A percentile compares a stretch with the other conserved stretches of the same genome.
Conservation (phyloP, 2,888 invertebrate species). For the Keiferia lycopersicella region DNA sequence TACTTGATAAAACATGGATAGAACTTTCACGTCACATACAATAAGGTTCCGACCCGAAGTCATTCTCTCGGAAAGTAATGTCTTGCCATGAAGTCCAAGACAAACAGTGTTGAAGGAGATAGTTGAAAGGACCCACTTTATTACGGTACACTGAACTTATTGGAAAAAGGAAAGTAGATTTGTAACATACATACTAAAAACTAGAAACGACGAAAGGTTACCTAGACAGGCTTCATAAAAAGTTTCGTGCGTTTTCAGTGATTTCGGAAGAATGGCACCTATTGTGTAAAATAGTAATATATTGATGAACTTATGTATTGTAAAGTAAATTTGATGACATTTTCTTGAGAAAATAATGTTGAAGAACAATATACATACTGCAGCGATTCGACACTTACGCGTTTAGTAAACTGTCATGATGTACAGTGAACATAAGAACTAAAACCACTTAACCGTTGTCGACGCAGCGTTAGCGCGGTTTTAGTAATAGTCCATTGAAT, state of each 20-base stretch:
- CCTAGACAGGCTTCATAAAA: background rate
- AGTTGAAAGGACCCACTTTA: slow-evolving; percentile 17
- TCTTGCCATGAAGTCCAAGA: slow-evolving; percentile 5
- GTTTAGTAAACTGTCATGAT: too few species aligned
- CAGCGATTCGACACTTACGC: too few species aligned
- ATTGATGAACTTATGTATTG: too few species aligned
- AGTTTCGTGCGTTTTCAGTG: background rate
- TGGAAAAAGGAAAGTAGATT: slow-evolving; percentile 1
- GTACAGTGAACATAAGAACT: too few species aligned
- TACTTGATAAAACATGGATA: slow-evolving; percentile 12
- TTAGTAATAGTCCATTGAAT: too few species aligned
- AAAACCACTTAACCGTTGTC: too few species aligned
- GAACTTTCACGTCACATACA: slow-evolving; percentile 13
- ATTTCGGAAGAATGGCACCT: too few species aligned
- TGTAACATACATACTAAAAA: background rate
- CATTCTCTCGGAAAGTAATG: slow-evolving; percentile 15
- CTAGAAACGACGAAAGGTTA: background rate
- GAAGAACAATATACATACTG: too few species aligned
- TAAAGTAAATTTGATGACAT: too few species aligned
- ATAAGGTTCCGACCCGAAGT: slow-evolving; percentile 17
- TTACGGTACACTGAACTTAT: slow-evolving; percentile 21
- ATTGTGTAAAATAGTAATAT: too few species aligned
- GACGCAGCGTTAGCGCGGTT: too few species aligned
- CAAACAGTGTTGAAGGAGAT: slow-evolving; percentile 21
- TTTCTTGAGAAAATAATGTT: too few species aligned